These are phyloP conservation scores for Andricus curvator DNA, from an alignment of 2,888 invertebrate species.

Conservation along the genomic window DNA sequence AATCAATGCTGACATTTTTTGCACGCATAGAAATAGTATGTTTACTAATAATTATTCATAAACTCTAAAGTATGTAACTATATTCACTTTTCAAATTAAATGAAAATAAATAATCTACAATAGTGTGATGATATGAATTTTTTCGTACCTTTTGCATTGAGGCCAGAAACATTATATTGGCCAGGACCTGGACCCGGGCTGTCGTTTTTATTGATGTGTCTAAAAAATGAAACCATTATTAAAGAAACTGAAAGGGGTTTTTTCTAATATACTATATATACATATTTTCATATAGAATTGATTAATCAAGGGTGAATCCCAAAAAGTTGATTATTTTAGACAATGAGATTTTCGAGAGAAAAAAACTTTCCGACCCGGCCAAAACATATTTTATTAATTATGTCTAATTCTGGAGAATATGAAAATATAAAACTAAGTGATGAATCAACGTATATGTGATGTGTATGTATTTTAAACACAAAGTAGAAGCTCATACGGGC, in stretches of 20 bases:
- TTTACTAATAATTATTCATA: background rate
- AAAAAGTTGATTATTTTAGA: no score
- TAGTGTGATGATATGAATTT: background rate
- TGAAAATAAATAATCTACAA: no score
- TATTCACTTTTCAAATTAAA: background rate
- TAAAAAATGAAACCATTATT: constrained; percentile 59
- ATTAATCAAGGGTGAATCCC: no score
- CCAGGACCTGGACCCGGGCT: constrained; percentile 92
- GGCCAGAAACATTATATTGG: constrained; percentile 92
- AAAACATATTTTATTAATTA: no score
- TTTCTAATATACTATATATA: background rate
- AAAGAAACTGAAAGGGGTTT: no score
- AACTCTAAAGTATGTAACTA: background rate
- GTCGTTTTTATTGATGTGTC: constrained; percentile 79
- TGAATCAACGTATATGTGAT: no score
- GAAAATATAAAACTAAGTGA: no score
- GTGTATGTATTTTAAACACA: no score
- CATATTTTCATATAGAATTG: background rate
- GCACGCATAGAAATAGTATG: background rate
- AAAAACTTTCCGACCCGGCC: no score
- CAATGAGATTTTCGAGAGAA: no score
- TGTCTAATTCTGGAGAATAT: no score
- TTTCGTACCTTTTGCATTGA: constrained; percentile 87
- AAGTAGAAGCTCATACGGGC: no score
- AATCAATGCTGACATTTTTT: background rate